Evolutionary conservation across 2,797 vertebrate species (phyloP).

Genomic region (Malurus leucopterus): DNA sequence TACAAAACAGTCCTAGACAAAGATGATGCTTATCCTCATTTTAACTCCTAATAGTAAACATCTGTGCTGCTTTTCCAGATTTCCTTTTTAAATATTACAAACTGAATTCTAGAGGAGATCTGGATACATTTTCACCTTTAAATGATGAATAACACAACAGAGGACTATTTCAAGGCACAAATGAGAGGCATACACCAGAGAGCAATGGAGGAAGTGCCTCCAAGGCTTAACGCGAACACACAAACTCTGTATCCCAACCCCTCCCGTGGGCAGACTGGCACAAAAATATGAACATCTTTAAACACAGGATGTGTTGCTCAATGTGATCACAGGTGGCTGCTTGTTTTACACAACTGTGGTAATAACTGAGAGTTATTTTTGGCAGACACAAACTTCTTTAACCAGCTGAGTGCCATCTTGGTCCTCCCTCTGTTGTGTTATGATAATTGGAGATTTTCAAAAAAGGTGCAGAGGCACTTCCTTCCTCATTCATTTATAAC

Average conservation of each 20-base stretch:
- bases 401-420: background rate
- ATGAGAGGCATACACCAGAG: rapidly evolving
- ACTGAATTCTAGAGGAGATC: background rate
- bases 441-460: too few species aligned
- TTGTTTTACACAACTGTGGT: background rate
- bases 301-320: background rate
- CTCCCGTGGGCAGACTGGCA: background rate
- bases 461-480: background rate
- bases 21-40: background rate
- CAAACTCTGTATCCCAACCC: background rate
- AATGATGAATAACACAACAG: background rate
- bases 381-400: background rate
- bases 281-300: background rate
- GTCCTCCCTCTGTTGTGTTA: background rate
- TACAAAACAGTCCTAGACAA: background rate
- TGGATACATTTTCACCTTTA: background rate
- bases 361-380: background rate
- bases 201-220: background rate
- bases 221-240: background rate
- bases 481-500: background rate
- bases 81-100: background rate
- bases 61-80: background rate
- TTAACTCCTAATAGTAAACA: background rate
- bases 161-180: background rate
- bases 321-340: background rate